phyloP scores from a whole-genome alignment of 2,113 vertebrate genomes.

The Xenotilapia caudafasciata region DNA sequence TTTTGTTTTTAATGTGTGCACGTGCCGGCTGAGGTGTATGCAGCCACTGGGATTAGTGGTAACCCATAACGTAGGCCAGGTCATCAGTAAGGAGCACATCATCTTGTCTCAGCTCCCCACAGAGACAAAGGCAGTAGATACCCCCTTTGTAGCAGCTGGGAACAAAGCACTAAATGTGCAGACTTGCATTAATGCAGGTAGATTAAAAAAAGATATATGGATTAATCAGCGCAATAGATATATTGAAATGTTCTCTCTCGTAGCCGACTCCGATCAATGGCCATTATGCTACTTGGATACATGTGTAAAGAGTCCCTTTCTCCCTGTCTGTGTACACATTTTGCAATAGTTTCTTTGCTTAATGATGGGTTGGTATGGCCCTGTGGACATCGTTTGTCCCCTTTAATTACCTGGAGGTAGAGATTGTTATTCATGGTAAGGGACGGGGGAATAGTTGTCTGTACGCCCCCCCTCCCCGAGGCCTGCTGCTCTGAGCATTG shows the following conservation, averaged over 20 bases:
- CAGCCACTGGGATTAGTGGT: not conserved
- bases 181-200: conserved; percentile 7
- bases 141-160: not conserved
- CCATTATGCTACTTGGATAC: conserved; percentile 59
- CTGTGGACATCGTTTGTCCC: conserved; percentile 59
- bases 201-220: conserved; percentile 15
- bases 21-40: not conserved
- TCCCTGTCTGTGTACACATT: conserved; percentile 29
- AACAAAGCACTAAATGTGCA: conserved; percentile 26
- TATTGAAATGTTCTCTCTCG: conserved; percentile 51
- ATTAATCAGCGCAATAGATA: conserved; percentile 33
- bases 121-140: conserved; percentile 31
- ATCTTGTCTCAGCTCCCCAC: not conserved
- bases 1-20: not conserved
- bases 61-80: not conserved
- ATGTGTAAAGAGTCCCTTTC: conserved; percentile 27
- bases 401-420: conserved; percentile 65
- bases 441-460: conserved; percentile 41
- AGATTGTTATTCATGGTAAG: conserved; percentile 68
- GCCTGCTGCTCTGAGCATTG: conserved; percentile 48
- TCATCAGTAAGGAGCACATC: not conserved
- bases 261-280: conserved; percentile 66
- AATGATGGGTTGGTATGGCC: conserved; percentile 55
- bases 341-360: conserved; percentile 62
- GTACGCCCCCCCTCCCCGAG: conserved; percentile 25